phyloP scores from a whole-genome alignment of 2,113 vertebrate genomes.

The Hydrolagus affinis region DNA sequence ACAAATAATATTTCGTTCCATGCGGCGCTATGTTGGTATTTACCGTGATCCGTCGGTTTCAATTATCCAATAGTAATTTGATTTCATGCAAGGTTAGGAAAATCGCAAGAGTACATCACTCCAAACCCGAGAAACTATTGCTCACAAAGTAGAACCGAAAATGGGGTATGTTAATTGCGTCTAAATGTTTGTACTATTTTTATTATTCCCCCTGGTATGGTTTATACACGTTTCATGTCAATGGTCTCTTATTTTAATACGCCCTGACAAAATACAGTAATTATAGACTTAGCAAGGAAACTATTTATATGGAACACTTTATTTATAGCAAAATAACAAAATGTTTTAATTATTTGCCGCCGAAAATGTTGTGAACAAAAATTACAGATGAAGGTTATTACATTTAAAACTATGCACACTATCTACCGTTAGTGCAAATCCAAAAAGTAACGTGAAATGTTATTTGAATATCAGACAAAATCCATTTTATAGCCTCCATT shows the following conservation, averaged over 20 bases:
- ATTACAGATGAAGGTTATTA: too few species aligned
- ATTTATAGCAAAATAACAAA: too few species aligned
- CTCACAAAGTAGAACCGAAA: neutral
- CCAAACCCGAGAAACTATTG: neutral
- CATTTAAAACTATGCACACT: too few species aligned
- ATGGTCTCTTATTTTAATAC: neutral
- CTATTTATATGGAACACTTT: too few species aligned
- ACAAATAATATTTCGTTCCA: neutral
- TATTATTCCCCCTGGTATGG: neutral
- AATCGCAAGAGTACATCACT: neutral
- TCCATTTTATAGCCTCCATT: neutral
- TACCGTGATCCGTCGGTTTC: neutral
- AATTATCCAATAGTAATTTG: neutral
- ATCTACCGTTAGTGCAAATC: too few species aligned
- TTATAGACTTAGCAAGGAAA: too few species aligned
- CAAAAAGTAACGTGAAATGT: neutral
- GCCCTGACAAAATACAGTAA: neutral
- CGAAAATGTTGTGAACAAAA: too few species aligned
- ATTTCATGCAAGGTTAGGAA: neutral
- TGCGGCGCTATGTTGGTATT: neutral
- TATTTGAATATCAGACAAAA: neutral
- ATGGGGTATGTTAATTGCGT: neutral
- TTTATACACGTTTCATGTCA: neutral
- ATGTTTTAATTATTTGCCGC: too few species aligned
- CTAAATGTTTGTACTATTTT: neutral